phyloP scores from a whole-genome alignment of 2,888 invertebrate species.

The Xylophagus ater region DNA sequence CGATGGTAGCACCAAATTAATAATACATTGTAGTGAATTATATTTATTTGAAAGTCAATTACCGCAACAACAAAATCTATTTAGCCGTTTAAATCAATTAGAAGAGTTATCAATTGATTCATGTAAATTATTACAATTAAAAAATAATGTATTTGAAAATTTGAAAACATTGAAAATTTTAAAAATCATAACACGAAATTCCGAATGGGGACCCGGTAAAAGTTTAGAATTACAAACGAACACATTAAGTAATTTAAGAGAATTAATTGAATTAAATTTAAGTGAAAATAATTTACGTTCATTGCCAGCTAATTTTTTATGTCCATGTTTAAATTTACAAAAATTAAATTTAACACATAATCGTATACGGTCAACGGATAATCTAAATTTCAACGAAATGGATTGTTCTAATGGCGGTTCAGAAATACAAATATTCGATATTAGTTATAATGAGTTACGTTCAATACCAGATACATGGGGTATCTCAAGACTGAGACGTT shows the following conservation, averaged over 20 bases:
- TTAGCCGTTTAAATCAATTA: slow-evolving; percentile 56
- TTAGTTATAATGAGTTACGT: slow-evolving; percentile 70
- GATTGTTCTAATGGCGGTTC: slow-evolving; percentile 53
- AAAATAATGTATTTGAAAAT: slow-evolving; percentile 67
- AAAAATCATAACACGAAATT: slow-evolving; percentile 66
- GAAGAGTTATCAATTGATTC: slow-evolving; percentile 63
- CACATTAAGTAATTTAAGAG: slow-evolving; percentile 64
- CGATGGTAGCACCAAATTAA: slow-evolving; percentile 61
- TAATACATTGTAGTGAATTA: slow-evolving; percentile 67
- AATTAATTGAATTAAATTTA: slow-evolving; percentile 69
- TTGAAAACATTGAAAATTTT: slow-evolving; percentile 56
- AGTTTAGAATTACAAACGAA: slow-evolving; percentile 61
- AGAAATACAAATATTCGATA: slow-evolving; percentile 64
- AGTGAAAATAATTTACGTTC: slow-evolving; percentile 73
- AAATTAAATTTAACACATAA: slow-evolving; percentile 76
- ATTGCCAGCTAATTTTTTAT: slow-evolving; percentile 66
- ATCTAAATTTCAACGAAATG: slow-evolving; percentile 55
- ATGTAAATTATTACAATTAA: slow-evolving; percentile 66
- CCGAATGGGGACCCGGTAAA: slow-evolving; percentile 65
- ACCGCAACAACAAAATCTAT: slow-evolving; percentile 56
- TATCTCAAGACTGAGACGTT: slow-evolving; percentile 59
- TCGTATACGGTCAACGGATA: slow-evolving; percentile 64
- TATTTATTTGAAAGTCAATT: slow-evolving; percentile 72
- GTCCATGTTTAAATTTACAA: slow-evolving; percentile 67
- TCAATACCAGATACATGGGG: slow-evolving; percentile 62